Evolutionary conservation across 2,797 vertebrate species (phyloP).

Genomic region (Fistularia tabacaria): DNA sequence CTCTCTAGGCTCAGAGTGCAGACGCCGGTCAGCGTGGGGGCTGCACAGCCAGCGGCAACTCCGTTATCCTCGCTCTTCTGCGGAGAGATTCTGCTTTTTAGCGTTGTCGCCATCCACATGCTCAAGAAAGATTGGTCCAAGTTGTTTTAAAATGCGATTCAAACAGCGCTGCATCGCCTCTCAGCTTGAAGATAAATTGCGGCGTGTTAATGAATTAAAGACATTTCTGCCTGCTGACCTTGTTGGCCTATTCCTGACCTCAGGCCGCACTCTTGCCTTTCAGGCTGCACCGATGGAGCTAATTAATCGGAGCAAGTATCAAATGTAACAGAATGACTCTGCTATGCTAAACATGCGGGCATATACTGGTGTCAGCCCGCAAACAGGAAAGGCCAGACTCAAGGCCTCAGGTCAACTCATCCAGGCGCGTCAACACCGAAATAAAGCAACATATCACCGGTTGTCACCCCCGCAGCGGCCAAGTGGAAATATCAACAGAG

Average conservation of each 20-base stretch:
- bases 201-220: background rate
- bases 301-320: slow-evolving; percentile 71
- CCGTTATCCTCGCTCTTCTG: slow-evolving; percentile 37
- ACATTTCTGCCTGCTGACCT: slow-evolving; percentile 56
- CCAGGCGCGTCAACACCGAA: slow-evolving; percentile 46
- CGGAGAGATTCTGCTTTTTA: background rate
- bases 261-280: slow-evolving; percentile 22
- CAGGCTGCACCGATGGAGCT: slow-evolving; percentile 44
- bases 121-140: no score
- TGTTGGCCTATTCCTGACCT: slow-evolving; percentile 53
- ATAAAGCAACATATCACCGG: slow-evolving; percentile 1
- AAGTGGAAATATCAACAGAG: slow-evolving; percentile 33
- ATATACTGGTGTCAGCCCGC: slow-evolving; percentile 49
- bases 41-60: slow-evolving; percentile 24
- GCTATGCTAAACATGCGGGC: slow-evolving; percentile 64
- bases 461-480: slow-evolving; percentile 6
- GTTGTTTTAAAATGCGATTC: no score
- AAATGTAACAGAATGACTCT: slow-evolving; percentile 73
- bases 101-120: no score
- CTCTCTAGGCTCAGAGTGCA: slow-evolving; percentile 25
- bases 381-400: slow-evolving; percentile 40
- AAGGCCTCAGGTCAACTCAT: slow-evolving; percentile 47
- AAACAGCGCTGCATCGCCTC: no score
- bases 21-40: slow-evolving; percentile 41
- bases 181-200: background rate